Conservation (phyloP, 2,113 vertebrate species). For the Propithecus coquereli region DNA sequence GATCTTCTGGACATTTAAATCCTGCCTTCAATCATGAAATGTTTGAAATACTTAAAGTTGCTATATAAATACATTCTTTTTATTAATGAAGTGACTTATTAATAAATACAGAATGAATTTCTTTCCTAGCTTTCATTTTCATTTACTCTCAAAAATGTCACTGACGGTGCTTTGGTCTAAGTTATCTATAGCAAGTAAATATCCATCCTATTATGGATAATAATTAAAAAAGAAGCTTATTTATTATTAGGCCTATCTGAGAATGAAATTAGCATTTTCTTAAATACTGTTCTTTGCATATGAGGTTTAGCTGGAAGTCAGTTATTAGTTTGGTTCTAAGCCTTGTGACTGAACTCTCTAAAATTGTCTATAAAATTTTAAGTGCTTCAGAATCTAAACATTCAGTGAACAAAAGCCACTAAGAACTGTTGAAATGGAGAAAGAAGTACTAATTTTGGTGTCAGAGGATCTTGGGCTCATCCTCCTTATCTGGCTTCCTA, state of each 20-base stretch:
- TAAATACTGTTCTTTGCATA: background rate
- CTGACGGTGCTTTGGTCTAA: background rate
- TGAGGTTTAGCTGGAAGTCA: background rate
- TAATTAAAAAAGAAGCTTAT: background rate
- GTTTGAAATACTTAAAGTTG: background rate
- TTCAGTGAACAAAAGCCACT: background rate
- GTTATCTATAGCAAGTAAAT: background rate
- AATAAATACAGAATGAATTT: background rate
- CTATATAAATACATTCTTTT: background rate
- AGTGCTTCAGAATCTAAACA: background rate
- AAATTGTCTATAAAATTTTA: background rate
- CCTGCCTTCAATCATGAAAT: background rate
- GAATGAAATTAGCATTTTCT: background rate
- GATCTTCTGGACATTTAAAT: background rate
- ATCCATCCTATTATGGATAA: background rate
- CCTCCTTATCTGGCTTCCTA: background rate
- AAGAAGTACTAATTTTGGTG: background rate
- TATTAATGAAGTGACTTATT: slow-evolving; percentile 3
- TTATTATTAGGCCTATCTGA: background rate
- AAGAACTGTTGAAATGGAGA: background rate
- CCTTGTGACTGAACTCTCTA: background rate
- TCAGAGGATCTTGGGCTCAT: background rate
- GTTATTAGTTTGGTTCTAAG: background rate
- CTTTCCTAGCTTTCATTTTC: background rate
- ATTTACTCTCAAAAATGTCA: slow-evolving; percentile 25